Conservation (phyloP, 2,888 invertebrate genomes). For the Nipponacmea schrenckii region DNA sequence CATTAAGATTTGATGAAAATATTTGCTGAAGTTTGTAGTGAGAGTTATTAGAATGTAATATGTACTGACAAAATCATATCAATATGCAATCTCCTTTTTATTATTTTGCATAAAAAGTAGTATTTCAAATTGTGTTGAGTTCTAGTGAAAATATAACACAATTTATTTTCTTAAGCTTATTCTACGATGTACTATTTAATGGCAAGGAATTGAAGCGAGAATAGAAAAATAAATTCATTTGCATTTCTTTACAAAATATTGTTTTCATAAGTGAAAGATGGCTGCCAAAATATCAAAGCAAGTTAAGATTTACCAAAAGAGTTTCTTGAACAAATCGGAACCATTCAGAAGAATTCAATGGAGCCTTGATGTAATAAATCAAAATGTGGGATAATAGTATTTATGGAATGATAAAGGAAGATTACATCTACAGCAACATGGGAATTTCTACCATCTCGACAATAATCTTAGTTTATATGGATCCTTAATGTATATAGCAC, state of each 20-base stretch:
- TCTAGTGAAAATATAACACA: slow-evolving; percentile 8
- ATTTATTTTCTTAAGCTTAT: slow-evolving; percentile 8
- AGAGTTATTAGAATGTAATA: slow-evolving; percentile 9
- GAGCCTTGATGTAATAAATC: neutral
- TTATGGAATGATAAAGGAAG: neutral
- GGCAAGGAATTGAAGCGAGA: no score
- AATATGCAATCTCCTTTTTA: neutral
- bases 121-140: slow-evolving; percentile 12
- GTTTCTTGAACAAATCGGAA: no score
- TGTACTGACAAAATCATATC: slow-evolving; percentile 8
- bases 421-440: neutral
- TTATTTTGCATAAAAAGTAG: neutral
- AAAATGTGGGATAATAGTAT: neutral
- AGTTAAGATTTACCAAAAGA: no score
- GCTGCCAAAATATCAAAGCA: no score
- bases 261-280: no score
- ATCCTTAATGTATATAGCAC: no score
- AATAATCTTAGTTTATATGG: no score
- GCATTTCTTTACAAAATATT: no score
- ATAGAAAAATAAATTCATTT: no score
- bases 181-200: no score
- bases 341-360: no score
- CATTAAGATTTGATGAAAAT: slow-evolving; percentile 9
- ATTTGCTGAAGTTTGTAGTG: slow-evolving; percentile 1
- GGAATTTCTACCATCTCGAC: no score